Evolutionary conservation across 2,113 vertebrate species (phyloP), one percentile per base, ranked within the genome.

Genomic region (Chloebia gouldiae): DNA sequence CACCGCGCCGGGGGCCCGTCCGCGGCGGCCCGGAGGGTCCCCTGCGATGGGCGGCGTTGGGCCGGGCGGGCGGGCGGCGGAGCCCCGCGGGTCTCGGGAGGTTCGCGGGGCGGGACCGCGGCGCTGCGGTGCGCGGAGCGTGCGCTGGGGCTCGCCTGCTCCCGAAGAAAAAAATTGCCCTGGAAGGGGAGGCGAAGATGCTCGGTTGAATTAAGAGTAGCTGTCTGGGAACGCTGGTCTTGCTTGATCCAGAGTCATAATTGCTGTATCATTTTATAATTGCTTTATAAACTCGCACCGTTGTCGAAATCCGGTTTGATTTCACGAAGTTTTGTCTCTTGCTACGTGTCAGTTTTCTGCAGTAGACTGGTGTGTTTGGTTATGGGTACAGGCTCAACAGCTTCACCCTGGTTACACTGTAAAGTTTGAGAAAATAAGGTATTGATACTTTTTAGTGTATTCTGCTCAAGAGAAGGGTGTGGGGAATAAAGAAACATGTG

Each of bases 131-230:
- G 18, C 21, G 57, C 17, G 28, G 22, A 10, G 21, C 4, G 63
- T 18, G 54, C 17, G 30, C 25, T 9, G 30, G 21, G 50, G 21
- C 17, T 40, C 44, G 44, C 61, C 18, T 19, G 70, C 24, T 40
- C 33, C 42, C 9, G 0, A 8, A 7, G 7, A 3, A 9, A 18
- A 10, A 20, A 27, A 33, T 6, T 9, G 50, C n/a, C 0, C 16
- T 9, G 45, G 10, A 19, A 40, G 13, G 56, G 28, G 24, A 7
- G 23, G 15, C 4, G 8, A 3, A 31, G 21, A 21, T 14, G 39
- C 50, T 42, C 5, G 28, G 28, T 31, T 9, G 1, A 7, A 4
- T 4, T 6, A 1, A 16, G 7, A 2, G 9, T 15, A 1, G 9
- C 37, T 31, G 15, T 10, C 22, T 31, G 65, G 56, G 14, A 57